These are phyloP conservation scores for Delia radicum DNA, from an alignment of 1,140 invertebrate species.

Conservation along the genomic window DNA sequence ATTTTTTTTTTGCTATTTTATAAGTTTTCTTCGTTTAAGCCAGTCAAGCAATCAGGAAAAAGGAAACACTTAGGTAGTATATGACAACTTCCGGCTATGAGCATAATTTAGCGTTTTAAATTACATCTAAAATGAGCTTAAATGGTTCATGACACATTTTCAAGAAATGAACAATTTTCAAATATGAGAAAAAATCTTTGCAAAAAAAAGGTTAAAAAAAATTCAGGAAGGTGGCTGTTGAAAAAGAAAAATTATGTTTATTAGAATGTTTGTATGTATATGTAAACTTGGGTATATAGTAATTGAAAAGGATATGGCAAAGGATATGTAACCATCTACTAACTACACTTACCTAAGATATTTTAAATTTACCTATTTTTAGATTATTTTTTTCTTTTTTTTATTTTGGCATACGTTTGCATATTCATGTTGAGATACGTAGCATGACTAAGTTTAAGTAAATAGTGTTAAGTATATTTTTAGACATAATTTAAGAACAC, in stretches of 20 bases:
- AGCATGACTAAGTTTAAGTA: not conserved
- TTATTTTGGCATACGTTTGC: not conserved
- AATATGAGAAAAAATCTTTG: not conserved
- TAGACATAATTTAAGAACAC: not conserved
- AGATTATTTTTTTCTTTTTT: not conserved
- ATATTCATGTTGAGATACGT: not conserved
- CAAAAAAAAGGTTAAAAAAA: not conserved
- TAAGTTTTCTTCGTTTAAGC: not conserved
- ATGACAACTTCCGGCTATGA: constrained; percentile 30
- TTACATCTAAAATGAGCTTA: constrained; percentile 55
- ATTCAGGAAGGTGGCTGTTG: not conserved
- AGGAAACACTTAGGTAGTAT: constrained; percentile 36
- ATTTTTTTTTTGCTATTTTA: not conserved
- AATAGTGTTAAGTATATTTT: not conserved
- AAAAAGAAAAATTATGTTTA: not conserved
- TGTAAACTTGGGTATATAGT: not conserved
- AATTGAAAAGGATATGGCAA: constrained; percentile 1
- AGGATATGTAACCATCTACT: not conserved
- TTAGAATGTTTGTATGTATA: not conserved
- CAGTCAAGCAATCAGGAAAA: constrained; percentile 23
- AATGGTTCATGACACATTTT: constrained; percentile 54
- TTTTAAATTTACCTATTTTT: not conserved
- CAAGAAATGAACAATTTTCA: constrained; percentile 18
- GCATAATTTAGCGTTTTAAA: constrained; percentile 47
- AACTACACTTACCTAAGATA: not conserved